These are phyloP conservation scores for Electrophaes corylata DNA, from an alignment of 2,888 invertebrate genomes.

Conservation along the genomic window DNA sequence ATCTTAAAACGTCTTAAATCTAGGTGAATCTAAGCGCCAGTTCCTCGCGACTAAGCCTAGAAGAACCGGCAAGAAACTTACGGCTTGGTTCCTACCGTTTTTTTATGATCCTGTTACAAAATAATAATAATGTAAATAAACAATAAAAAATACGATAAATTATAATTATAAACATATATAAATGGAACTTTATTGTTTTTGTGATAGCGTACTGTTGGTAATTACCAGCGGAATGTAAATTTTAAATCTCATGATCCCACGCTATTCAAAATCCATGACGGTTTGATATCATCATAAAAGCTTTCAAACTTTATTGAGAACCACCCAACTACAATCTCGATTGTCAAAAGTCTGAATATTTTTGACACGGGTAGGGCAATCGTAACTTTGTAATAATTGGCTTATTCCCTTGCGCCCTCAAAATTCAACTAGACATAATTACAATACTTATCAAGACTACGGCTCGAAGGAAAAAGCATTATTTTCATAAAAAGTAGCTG, in stretches of 20 bases:
- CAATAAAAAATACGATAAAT: too few species aligned
- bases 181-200: background rate
- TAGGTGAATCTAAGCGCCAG: too few species aligned
- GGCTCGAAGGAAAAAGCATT: slow-evolving; percentile 1
- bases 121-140: too few species aligned
- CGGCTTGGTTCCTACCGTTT: too few species aligned
- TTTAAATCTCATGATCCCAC: background rate
- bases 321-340: slow-evolving; percentile 9
- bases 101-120: too few species aligned
- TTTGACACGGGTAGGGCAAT: slow-evolving; percentile 13
- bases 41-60: too few species aligned
- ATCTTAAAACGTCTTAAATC: too few species aligned
- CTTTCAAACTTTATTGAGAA: background rate
- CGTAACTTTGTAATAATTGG: slow-evolving; percentile 16
- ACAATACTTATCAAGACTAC: slow-evolving; percentile 8
- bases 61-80: too few species aligned
- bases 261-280: background rate
- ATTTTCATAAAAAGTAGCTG: background rate
- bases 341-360: slow-evolving; percentile 15
- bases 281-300: background rate
- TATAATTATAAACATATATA: too few species aligned
- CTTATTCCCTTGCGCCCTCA: background rate
- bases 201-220: background rate
- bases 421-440: slow-evolving; percentile 6
- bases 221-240: background rate